Base-by-base conservation (phyloP, 1,140 invertebrate genomes). In the Psix sp. region DNA sequence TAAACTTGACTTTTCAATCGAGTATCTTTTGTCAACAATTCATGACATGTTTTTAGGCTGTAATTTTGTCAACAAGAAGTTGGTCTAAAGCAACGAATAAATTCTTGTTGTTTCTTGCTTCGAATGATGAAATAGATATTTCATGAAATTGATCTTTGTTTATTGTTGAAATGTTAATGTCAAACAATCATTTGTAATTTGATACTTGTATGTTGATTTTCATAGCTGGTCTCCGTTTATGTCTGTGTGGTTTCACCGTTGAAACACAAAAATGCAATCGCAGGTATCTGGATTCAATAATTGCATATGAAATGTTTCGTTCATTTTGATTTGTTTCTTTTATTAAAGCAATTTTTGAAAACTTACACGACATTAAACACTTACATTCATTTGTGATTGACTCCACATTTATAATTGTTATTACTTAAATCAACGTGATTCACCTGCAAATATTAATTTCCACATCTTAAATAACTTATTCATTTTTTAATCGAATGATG, bases 261-360 rank as follows among this genome's bases (percentile, higher is more conserved):
- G 56, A 77, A 57, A 77, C 60, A 67, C 66, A 74, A 63, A 79
- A 65, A 82, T 82, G 81, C 77, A 83, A 39, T 74, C 80, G 20
- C 77, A 83, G 73, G 81, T 82, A 80, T 66, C 76, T 74, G 70
- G 74, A 70, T 52, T 59, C 74, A 73, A 70, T 49, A 49, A 35
- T 63, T 59, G 39, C 13, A 65, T 42, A 17, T 36, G 5, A 42
- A 39, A 56, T 62, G n/a, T 15, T 33, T 56, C 9, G 24, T 57
- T 36, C 18, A 26, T 18, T 45, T 59, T 24, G 33, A 45, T 18
- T 36, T 17, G 16, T 57, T 20, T 46, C 3, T 15, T 52, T 65
- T 26, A 56, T 33, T 56, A 18, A 42, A 7, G 42, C 40, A 4
- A 24, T 17, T 38, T 46, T 46, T 42, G 11, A 49, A 13, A 49